phyloP scores from a whole-genome alignment of 2,113 vertebrate genomes.

The Urocynchramus pylzowi region DNA sequence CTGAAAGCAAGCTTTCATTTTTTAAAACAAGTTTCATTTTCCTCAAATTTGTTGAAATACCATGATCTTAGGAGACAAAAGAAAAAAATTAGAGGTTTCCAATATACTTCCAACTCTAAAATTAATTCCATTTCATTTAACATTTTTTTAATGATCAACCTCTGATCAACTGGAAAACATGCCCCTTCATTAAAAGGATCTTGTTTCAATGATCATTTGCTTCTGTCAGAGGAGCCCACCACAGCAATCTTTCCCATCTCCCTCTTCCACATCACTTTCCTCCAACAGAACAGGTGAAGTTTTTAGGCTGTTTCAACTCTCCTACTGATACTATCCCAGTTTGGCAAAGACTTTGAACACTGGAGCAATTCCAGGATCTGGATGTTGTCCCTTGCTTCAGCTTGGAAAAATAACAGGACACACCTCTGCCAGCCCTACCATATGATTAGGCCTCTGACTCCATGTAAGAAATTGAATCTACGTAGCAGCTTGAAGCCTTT shows the following conservation, averaged over 20 bases:
- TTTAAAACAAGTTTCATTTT: background rate
- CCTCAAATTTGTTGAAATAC: background rate
- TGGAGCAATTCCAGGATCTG: rapidly evolving
- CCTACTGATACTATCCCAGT: background rate
- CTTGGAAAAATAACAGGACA: background rate
- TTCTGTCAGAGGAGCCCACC: background rate
- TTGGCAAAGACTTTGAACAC: background rate
- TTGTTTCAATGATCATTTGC: background rate
- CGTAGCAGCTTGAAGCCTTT: background rate
- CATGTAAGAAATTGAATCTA: background rate
- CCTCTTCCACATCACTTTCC: background rate
- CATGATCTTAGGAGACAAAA: background rate
- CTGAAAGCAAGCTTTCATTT: background rate
- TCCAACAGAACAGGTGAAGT: background rate
- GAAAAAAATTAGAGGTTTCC: background rate
- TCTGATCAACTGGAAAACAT: background rate
- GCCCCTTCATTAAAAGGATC: background rate
- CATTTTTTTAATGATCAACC: background rate
- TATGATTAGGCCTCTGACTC: rapidly evolving
- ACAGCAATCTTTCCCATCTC: background rate
- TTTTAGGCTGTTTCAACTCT: background rate
- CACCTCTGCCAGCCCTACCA: rapidly evolving
- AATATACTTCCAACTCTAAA: background rate
- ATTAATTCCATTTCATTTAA: background rate
- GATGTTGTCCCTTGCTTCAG: background rate